Evolutionary conservation across 2,113 vertebrate species (phyloP).

Genomic region (Prionailurus bengalensis): DNA sequence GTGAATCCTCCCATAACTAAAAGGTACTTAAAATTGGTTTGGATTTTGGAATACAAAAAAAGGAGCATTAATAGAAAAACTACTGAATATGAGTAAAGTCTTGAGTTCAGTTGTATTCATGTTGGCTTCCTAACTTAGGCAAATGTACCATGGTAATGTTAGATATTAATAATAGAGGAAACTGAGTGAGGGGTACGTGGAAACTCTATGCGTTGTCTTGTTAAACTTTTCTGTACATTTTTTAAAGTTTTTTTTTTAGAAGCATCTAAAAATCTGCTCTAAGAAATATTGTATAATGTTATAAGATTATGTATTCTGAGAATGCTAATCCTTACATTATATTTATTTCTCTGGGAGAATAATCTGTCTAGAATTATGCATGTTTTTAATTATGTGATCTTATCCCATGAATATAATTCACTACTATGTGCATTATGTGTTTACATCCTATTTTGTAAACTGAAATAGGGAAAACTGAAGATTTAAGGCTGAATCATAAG

Average conservation of each 20-base stretch:
- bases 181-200: neutral
- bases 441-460: slow-evolving; percentile 39
- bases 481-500: neutral
- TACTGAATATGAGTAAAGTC: slow-evolving; percentile 19
- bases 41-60: neutral
- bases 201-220: neutral
- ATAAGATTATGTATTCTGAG: neutral
- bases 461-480: slow-evolving; percentile 27
- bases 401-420: slow-evolving; percentile 19
- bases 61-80: neutral
- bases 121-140: neutral
- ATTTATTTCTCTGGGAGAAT: neutral
- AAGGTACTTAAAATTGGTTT: neutral
- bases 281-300: neutral
- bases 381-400: slow-evolving; percentile 35
- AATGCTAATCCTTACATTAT: slow-evolving; percentile 8
- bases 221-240: neutral
- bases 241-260: neutral
- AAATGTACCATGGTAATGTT: neutral
- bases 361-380: neutral
- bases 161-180: neutral
- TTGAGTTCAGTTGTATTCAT: neutral
- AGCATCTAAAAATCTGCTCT: neutral
- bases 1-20: neutral
- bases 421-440: neutral